Base-by-base conservation (phyloP, 2,797 vertebrate species). In the Pogonophryne albipinna region DNA sequence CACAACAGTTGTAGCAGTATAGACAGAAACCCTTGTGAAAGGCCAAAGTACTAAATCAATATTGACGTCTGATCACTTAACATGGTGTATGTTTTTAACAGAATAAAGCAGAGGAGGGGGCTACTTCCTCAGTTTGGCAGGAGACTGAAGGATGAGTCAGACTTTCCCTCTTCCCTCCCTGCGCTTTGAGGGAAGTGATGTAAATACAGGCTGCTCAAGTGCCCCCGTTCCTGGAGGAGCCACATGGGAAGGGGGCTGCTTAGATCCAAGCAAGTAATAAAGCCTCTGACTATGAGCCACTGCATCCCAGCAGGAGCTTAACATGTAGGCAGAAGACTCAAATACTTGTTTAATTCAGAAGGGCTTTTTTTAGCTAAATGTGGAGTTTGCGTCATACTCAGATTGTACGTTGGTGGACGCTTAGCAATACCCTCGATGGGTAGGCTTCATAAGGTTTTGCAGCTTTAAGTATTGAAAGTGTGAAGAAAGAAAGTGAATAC, bases 101-200 rank as follows among this genome's bases (percentile, higher is more conserved):
- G 45, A 72, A 70, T 70, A 69, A 63, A 77, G 67, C 69, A 75
- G 79, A 75, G 82, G 86, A 86, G 66, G 85, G 78, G 84, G 77
- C 69, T 73, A 84, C 83, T 86, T 88, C 79, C 85, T 84, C 75
- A 71, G 71, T 84, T 92, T 93, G 91, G 93, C 91, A 91, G 86
- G 69, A 87, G 70, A 85, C 71, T 15, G 66, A 77, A 60, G 61
- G 92, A 93, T 92, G 94, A 95, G 90, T 95, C 94, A 95, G 86
- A 93, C 88, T 94, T 94, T 95, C 93, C 94, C 91, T 94, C 84
- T 89, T 84, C 74, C 90, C 74, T 78, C 85, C 64, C 80, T 73
- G 51, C 17, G 66, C 84, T 84, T 88, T 85, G 91, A 89, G 91
- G 91, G 89, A 90, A 90, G 90, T 91, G 91, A 94, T 89, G 92